Percentiles rank a stretch among this genome's conserved stretches.
Conservation (phyloP, 2,113 vertebrate species). For the Oriolus oriolus region DNA sequence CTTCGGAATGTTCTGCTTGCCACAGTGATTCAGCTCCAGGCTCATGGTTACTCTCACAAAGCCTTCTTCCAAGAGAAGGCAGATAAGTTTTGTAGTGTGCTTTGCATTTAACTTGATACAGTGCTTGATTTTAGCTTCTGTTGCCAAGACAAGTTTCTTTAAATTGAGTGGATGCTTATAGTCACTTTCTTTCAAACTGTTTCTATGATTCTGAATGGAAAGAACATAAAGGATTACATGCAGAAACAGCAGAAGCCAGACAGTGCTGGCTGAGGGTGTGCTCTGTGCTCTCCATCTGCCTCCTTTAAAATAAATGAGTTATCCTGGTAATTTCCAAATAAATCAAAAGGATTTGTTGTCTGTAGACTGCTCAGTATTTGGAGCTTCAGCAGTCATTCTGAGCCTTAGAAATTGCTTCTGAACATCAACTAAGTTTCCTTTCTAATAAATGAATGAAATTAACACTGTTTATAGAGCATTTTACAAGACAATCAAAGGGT, state of each 20-base stretch:
- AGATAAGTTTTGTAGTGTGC: not conserved
- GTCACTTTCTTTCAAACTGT: constrained; percentile 23
- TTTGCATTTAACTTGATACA: not conserved
- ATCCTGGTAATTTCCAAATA: not conserved
- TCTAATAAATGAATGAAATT: not conserved
- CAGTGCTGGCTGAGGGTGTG: not conserved
- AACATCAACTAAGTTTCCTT: not conserved
- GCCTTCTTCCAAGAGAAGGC: not conserved
- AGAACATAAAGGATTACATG: not conserved
- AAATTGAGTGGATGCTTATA: constrained; percentile 7
- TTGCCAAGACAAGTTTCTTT: constrained; percentile 25
- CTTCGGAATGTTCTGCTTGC: constrained; percentile 30
- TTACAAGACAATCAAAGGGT: not conserved
- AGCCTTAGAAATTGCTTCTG: not conserved
- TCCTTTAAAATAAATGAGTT: constrained; percentile 14
- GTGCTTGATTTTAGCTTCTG: constrained; percentile 5
- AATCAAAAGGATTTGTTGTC: not conserved
- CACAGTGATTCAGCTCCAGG: not conserved
- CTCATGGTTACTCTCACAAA: not conserved
- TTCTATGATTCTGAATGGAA: not conserved
- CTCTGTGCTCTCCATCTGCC: not conserved
- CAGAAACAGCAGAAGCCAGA: not conserved
- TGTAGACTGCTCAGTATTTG: not conserved
- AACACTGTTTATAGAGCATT: not conserved
- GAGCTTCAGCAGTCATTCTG: not conserved